Evolutionary conservation across 2,888 invertebrate genomes (phyloP), one percentile per base, ranked within the genome.

Genomic region (Ectemnius lituratus): DNA sequence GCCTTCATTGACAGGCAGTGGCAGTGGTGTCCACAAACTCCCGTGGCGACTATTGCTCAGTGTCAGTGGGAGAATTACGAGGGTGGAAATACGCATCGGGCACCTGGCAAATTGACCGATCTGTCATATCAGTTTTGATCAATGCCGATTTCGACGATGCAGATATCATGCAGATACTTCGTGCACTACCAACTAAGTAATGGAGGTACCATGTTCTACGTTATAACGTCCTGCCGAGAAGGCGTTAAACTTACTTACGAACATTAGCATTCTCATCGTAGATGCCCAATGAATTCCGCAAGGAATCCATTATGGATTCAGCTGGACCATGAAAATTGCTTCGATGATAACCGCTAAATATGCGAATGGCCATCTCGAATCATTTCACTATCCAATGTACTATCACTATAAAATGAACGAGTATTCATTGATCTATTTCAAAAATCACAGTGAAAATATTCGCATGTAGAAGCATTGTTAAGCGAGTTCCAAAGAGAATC

Each of bases 201-300:
- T 82, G 82, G 82, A 82, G 70, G 78, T 82, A 82, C 75, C 80
- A 70, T 82, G 82, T 82, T 75, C 78, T 64, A 49, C 62, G 65
- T 76, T 75, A 69, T 66, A 64, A 65, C 70, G 65, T 69, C 75
- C 73, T 63, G 45, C 62, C 58, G 59, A 60, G 78, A 80, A 80
- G 76, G 76, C 82, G 76, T 76, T 82, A 75, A 82, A 82, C 80
- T 82, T 80, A 78, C 78, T 82, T 82, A 77, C 59, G 71, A 71
- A 71, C 75, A 74, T 80, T 78, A 80, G 65, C 67, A 62, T 56
- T 49, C 8, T 56, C 70, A 74, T 72, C 73, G 70, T 63, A 49
- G 63, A 61, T 68, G 64, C 73, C 58, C 82, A 60, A 73, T 65
- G 78, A 76, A 78, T 80, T 76, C 73, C 69, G 62, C 64, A 62